Evolutionary conservation across 2,113 vertebrate species (phyloP).

Genomic region (Collichthys lucidus): DNA sequence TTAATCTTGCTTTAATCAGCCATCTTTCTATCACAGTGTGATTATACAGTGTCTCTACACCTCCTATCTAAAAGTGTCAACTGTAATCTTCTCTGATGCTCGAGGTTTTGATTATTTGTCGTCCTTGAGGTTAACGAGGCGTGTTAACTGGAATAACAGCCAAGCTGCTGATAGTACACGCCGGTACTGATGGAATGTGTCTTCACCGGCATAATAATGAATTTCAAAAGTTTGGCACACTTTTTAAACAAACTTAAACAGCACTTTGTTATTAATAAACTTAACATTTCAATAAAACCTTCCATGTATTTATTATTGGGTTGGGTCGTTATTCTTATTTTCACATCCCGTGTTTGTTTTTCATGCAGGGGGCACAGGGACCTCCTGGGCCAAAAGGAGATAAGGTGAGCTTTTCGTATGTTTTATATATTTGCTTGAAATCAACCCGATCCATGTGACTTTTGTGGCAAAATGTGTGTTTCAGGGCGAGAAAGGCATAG

Average conservation of each 20-base stretch:
- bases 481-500: constrained; percentile 89
- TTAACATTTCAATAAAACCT: too few relatives aligned
- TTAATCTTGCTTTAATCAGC: not conserved
- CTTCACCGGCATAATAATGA: constrained; percentile 13
- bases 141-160: constrained; percentile 27
- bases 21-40: not conserved
- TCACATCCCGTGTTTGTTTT: constrained; percentile 18
- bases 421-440: not conserved
- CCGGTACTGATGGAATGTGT: not conserved
- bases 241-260: not conserved
- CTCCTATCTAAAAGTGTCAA: constrained; percentile 6
- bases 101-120: constrained; percentile 43
- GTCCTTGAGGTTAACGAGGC: constrained; percentile 47
- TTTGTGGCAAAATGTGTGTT: constrained; percentile 43
- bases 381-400: constrained; percentile 89
- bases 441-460: not conserved
- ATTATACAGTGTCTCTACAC: constrained; percentile 19
- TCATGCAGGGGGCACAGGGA: constrained; percentile 88
- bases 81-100: constrained; percentile 22
- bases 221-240: not conserved
- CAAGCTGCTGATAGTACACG: not conserved
- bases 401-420: constrained; percentile 83
- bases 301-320: too few relatives aligned
- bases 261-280: not conserved
- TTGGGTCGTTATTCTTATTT: too few relatives aligned